Percentiles rank a stretch among this genome's conserved stretches.
Conservation (phyloP, 2,113 vertebrate species). For the Vombatus ursinus region DNA sequence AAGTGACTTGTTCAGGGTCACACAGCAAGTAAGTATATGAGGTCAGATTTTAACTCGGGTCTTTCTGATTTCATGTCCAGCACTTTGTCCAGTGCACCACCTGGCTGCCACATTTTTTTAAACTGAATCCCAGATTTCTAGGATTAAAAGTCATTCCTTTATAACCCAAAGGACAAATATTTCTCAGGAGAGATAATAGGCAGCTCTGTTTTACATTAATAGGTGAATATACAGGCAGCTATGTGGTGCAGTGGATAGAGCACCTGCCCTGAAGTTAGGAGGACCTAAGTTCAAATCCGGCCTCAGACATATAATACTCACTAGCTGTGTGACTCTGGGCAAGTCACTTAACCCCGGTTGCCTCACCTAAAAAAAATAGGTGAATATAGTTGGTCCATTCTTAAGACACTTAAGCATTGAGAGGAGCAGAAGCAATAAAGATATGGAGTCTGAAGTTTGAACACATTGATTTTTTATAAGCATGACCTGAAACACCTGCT, state of each 20-base stretch:
- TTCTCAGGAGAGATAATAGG: background rate
- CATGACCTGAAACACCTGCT: background rate
- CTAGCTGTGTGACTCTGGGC: too few relatives aligned
- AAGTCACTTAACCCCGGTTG: too few relatives aligned
- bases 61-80: background rate
- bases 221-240: background rate
- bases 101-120: background rate
- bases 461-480: constrained; percentile 17
- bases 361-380: background rate
- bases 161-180: background rate
- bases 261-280: too few relatives aligned
- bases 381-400: background rate
- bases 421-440: background rate
- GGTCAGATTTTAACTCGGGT: background rate
- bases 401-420: background rate
- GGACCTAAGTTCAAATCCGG: too few relatives aligned
- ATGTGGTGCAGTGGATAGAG: too few relatives aligned
- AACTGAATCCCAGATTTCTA: background rate
- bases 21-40: background rate
- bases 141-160: background rate
- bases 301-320: too few relatives aligned
- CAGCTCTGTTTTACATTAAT: background rate
- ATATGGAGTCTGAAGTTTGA: background rate
- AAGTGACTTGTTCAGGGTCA: background rate
- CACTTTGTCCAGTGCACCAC: background rate